phyloP scores from a whole-genome alignment of 2,113 vertebrate genomes.

The Chitala chitala region DNA sequence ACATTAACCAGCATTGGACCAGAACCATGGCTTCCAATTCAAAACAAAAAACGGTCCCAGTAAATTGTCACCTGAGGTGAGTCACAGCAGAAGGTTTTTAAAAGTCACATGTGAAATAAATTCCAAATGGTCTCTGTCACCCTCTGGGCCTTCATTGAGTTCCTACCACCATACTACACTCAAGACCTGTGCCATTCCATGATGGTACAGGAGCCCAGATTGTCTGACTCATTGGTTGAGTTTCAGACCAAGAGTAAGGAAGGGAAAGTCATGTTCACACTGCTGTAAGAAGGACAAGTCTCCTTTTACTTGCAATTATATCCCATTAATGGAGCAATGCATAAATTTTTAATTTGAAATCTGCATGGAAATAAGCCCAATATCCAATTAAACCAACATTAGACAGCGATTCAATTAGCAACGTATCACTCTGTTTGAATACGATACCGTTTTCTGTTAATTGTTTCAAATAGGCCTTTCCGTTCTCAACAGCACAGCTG shows the following conservation, averaged over 20 bases:
- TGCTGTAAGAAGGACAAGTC: conserved; percentile 28
- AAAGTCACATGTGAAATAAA: conserved; percentile 77
- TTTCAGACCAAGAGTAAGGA: conserved; percentile 28
- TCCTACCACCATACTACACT: conserved; percentile 50
- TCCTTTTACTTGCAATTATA: conserved; percentile 22
- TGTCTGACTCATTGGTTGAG: conserved; percentile 36
- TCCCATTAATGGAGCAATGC: conserved; percentile 32
- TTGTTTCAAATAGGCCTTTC: conserved; percentile 36
- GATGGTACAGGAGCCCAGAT: conserved; percentile 39
- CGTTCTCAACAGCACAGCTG: conserved; percentile 26
- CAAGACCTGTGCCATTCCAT: too few species aligned
- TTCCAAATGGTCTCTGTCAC: conserved; percentile 70
- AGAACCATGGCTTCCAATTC: conserved; percentile 49
- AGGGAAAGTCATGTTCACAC: neutral
- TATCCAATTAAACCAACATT: conserved; percentile 44
- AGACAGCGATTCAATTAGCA: conserved; percentile 38
- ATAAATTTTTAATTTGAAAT: conserved; percentile 37
- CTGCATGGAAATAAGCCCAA: conserved; percentile 36
- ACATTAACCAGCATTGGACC: conserved; percentile 29
- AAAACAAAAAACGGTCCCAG: conserved; percentile 72
- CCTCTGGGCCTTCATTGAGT: conserved; percentile 43
- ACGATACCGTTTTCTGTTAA: conserved; percentile 38
- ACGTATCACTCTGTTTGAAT: conserved; percentile 35
- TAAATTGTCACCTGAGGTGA: conserved; percentile 76
- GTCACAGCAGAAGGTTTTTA: conserved; percentile 71